A percentile compares a stretch with the other conserved stretches of the same genome.
Conservation (phyloP, 2,888 invertebrate species). For the Stenolophus ochropezus region DNA sequence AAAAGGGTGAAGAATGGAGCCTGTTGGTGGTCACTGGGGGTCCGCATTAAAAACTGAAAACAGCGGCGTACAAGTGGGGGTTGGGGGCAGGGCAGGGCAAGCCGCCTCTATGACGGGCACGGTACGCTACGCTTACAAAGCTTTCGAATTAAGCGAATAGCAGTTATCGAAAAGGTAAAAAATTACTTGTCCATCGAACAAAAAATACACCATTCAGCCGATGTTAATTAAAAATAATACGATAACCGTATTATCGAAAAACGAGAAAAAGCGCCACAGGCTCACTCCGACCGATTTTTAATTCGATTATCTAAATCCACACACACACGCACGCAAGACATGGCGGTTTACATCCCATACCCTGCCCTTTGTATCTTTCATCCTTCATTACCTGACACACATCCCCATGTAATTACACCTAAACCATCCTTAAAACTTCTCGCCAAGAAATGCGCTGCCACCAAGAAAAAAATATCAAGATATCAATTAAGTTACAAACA, state of each 20-base stretch:
- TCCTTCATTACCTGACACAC: too few species aligned
- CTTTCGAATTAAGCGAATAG: constrained; percentile 60
- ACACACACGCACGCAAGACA: not conserved
- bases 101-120: constrained; percentile 27
- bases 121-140: constrained; percentile 47
- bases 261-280: constrained; percentile 55
- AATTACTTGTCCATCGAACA: constrained; percentile 61
- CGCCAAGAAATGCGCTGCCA: too few species aligned
- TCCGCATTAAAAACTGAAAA: constrained; percentile 43
- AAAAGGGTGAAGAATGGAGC: not conserved
- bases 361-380: too few species aligned
- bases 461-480: too few species aligned
- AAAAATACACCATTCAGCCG: constrained; percentile 58
- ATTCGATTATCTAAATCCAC: constrained; percentile 59
- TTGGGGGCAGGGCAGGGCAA: constrained; percentile 16
- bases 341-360: too few species aligned
- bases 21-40: not conserved
- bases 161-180: constrained; percentile 61
- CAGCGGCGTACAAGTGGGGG: constrained; percentile 37
- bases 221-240: constrained; percentile 61
- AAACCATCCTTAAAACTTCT: too few species aligned
- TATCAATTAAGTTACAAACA: too few species aligned
- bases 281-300: constrained; percentile 54
- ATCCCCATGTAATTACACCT: too few species aligned
- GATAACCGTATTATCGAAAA: constrained; percentile 60